A percentile compares a stretch with the other conserved stretches of the same genome.
phyloP scores from a whole-genome alignment of 2,113 vertebrate species.

The Caranx ignobilis region DNA sequence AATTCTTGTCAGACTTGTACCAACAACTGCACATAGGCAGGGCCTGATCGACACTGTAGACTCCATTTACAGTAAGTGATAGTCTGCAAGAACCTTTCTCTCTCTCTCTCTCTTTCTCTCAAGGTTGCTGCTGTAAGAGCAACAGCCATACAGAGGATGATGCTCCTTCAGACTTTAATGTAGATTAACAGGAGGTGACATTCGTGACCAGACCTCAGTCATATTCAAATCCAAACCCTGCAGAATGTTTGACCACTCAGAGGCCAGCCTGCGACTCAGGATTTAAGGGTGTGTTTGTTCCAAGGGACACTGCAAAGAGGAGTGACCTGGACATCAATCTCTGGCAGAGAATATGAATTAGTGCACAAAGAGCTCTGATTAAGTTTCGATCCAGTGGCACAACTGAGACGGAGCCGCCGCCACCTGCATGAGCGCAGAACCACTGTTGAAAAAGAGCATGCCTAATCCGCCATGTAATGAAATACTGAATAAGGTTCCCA shows the following conservation, averaged over 20 bases:
- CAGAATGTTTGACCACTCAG: slow-evolving; percentile 65
- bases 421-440: slow-evolving; percentile 35
- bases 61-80: neutral
- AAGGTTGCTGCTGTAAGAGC: neutral
- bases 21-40: too few relatives aligned
- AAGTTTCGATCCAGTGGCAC: slow-evolving; percentile 72
- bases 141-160: neutral
- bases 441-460: slow-evolving; percentile 55
- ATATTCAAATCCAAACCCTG: slow-evolving; percentile 43
- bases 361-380: slow-evolving; percentile 71
- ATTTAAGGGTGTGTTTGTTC: slow-evolving; percentile 62
- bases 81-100: too few relatives aligned
- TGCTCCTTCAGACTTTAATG: slow-evolving; percentile 31
- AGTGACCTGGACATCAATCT: slow-evolving; percentile 47
- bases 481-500: slow-evolving; percentile 62
- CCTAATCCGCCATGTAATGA: slow-evolving; percentile 77
- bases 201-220: slow-evolving; percentile 22
- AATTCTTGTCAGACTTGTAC: neutral
- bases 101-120: too few relatives aligned
- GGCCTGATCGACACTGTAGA: too few relatives aligned
- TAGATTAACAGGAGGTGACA: slow-evolving; percentile 46
- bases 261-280: slow-evolving; percentile 47
- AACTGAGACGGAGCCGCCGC: slow-evolving; percentile 13
- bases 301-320: slow-evolving; percentile 48
- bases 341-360: slow-evolving; percentile 66